phyloP scores from a whole-genome alignment of 2,113 vertebrate species.

The Dicentrarchus labrax region DNA sequence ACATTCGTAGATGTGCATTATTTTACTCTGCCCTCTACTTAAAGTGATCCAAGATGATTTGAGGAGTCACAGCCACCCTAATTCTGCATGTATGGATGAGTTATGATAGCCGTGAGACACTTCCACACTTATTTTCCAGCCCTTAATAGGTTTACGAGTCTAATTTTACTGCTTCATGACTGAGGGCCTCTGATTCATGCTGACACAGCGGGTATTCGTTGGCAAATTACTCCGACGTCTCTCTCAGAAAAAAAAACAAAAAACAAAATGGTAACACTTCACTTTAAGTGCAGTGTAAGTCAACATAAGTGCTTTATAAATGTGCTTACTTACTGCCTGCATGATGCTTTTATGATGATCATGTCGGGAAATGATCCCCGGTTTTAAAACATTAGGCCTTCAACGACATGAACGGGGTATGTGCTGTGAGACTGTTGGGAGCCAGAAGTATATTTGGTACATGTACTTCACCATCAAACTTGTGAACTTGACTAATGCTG shows the following conservation, averaged over 20 bases:
- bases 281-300: slow-evolving; percentile 45
- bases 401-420: not conserved
- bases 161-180: slow-evolving; percentile 37
- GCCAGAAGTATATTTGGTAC: not conserved
- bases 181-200: slow-evolving; percentile 32
- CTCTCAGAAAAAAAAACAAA: not conserved
- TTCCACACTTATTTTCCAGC: slow-evolving; percentile 38
- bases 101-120: slow-evolving; percentile 7
- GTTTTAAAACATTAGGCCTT: slow-evolving; percentile 7
- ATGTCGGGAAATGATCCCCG: slow-evolving; percentile 9
- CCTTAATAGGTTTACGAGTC: slow-evolving; percentile 40
- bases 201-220: slow-evolving; percentile 41
- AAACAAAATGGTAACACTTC: slow-evolving; percentile 27
- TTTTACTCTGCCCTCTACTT: not conserved
- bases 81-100: slow-evolving; percentile 10
- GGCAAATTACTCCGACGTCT: slow-evolving; percentile 27
- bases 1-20: not conserved
- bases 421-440: not conserved
- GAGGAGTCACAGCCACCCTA: not conserved
- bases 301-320: slow-evolving; percentile 25
- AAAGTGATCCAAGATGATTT: not conserved
- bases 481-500: not conserved
- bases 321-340: not conserved
- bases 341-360: slow-evolving; percentile 34
- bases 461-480: not conserved